Evolutionary conservation across 2,113 vertebrate species (phyloP).

Genomic region (Paramisgurnus dabryanus): DNA sequence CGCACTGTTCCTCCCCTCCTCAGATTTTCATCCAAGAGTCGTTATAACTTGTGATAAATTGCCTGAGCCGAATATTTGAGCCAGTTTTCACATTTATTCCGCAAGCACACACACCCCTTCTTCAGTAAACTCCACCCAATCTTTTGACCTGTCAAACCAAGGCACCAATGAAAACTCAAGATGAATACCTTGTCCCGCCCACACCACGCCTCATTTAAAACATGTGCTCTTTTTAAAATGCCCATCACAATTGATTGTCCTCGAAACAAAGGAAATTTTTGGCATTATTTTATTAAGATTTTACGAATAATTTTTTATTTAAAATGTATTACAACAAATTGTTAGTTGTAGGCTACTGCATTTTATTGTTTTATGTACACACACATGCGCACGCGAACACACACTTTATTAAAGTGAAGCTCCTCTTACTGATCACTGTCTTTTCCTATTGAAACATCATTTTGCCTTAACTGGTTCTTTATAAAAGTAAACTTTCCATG

Average conservation of each 20-base stretch:
- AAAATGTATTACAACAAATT: no score
- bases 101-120: constrained; percentile 60
- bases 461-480: no score
- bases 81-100: constrained; percentile 49
- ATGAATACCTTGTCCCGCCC: constrained; percentile 32
- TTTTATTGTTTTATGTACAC: no score
- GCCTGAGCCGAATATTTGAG: constrained; percentile 54
- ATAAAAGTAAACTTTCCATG: no score
- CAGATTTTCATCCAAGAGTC: constrained; percentile 16
- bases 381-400: no score
- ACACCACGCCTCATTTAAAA: constrained; percentile 55
- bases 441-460: no score
- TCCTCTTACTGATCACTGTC: no score
- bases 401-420: no score
- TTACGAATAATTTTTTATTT: neutral
- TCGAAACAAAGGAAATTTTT: no score
- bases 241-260: neutral
- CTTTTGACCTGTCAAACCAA: neutral
- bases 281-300: no score
- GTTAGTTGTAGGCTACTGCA: no score
- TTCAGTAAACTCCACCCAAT: constrained; percentile 57
- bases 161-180: constrained; percentile 41
- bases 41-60: constrained; percentile 55
- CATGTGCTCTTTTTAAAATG: constrained; percentile 44
- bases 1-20: neutral